phyloP scores from a whole-genome alignment of 2,113 vertebrate species.

The Labrus mixtus region DNA sequence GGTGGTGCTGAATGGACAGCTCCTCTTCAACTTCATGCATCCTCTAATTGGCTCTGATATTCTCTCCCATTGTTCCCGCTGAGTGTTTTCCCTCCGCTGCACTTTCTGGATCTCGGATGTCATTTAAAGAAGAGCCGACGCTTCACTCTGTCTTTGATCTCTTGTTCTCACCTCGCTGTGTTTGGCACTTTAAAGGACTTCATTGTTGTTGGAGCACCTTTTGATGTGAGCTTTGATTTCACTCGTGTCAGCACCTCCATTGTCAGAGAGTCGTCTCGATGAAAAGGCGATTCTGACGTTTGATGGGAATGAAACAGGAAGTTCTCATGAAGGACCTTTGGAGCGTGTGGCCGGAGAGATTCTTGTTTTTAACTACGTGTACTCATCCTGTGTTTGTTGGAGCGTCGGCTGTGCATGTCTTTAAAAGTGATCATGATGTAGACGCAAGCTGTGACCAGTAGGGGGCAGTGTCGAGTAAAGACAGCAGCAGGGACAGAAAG shows the following conservation, averaged over 20 bases:
- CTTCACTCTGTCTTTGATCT: not conserved
- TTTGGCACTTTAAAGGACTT: not conserved
- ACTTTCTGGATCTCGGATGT: not conserved
- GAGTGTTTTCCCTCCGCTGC: not conserved
- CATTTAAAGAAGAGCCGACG: not conserved
- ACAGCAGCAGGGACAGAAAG: too few species aligned
- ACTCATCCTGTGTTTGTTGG: too few species aligned
- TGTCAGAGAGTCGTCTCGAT: not conserved
- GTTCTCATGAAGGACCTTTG: conserved; percentile 7
- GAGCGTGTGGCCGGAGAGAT: too few species aligned
- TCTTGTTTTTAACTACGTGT: too few species aligned
- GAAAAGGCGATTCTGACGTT: not conserved
- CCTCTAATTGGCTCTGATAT: not conserved
- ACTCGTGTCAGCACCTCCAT: conserved; percentile 10
- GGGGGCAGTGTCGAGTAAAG: not conserved
- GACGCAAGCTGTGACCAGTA: too few species aligned
- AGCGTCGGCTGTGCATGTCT: too few species aligned
- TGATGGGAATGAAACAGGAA: conserved; percentile 7
- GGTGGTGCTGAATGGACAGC: conserved; percentile 69
- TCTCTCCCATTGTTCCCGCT: not conserved
- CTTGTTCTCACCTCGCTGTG: not conserved
- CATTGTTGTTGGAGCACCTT: not conserved
- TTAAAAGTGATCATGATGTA: too few species aligned
- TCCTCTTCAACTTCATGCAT: conserved; percentile 23
- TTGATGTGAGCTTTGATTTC: conserved; percentile 16